Conservation (phyloP, 2,888 invertebrate genomes). For the Rotaria magnacalcarata region DNA sequence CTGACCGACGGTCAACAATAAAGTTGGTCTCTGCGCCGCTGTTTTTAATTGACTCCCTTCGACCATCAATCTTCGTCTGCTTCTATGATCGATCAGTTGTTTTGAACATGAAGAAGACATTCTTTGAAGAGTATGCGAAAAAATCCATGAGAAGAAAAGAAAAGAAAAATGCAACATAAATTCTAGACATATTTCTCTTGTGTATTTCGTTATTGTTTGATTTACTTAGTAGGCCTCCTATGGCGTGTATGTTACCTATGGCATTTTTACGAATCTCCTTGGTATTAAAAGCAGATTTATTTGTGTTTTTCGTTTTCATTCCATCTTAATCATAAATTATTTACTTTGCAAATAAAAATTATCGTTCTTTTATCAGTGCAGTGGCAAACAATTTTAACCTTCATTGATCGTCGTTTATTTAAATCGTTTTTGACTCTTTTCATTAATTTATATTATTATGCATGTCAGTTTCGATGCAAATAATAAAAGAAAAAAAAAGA, state of each 20-base stretch:
- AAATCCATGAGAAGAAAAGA: too few species aligned
- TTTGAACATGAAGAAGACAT: not conserved
- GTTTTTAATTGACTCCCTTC: not conserved
- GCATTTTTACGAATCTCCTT: not conserved
- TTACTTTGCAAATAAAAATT: too few species aligned
- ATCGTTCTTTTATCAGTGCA: too few species aligned
- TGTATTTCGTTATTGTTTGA: not conserved
- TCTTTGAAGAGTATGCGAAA: not conserved
- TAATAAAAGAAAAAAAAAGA: too few species aligned
- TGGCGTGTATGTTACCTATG: not conserved
- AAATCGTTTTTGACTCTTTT: too few species aligned
- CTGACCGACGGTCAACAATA: conserved; percentile 7
- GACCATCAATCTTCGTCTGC: not conserved
- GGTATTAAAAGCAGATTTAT: not conserved
- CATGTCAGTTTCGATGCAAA: too few species aligned
- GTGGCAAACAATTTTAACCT: too few species aligned
- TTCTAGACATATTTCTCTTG: not conserved
- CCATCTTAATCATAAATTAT: too few species aligned
- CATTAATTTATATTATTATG: too few species aligned
- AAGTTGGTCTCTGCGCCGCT: not conserved
- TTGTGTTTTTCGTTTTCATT: not conserved
- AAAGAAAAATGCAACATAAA: too few species aligned
- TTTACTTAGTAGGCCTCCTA: not conserved
- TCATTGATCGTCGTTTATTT: too few species aligned
- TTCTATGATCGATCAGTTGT: not conserved